A percentile compares a stretch with the other conserved stretches of the same genome.
Evolutionary conservation across 2,888 invertebrate species (phyloP).

Genomic region (Orgyia antiqua): DNA sequence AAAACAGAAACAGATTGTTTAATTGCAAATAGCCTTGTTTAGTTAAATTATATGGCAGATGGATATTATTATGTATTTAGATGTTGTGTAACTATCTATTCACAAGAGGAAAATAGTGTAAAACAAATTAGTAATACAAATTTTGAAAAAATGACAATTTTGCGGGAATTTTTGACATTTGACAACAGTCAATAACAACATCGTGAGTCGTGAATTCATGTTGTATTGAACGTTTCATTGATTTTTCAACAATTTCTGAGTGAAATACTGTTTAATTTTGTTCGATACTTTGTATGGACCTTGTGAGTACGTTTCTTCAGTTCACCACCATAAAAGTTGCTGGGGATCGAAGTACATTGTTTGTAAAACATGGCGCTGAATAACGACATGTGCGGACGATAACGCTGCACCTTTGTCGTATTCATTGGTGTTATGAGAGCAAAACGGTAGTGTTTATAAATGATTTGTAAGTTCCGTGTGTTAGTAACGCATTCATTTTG

Average conservation of each 20-base stretch:
- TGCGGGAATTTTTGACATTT: conserved; percentile 73
- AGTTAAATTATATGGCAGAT: too few species aligned
- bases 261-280: conserved; percentile 19
- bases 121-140: too few species aligned
- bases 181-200: conserved; percentile 74
- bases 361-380: conserved; percentile 65
- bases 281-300: conserved; percentile 22
- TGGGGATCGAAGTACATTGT: conserved; percentile 39
- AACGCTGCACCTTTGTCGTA: conserved; percentile 62
- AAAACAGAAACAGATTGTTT: too few species aligned
- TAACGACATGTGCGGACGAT: conserved; percentile 70
- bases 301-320: conserved; percentile 57
- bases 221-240: conserved; percentile 32
- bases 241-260: conserved; percentile 23
- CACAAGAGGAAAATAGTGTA: too few species aligned
- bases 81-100: too few species aligned
- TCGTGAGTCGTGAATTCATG: conserved; percentile 42
- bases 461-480: conserved; percentile 40
- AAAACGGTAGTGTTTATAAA: conserved; percentile 32
- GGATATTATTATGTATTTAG: too few species aligned
- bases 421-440: conserved; percentile 46
- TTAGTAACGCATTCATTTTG: conserved; percentile 40
- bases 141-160: conserved; percentile 50
- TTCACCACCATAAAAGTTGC: conserved; percentile 38
- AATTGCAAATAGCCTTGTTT: too few species aligned